Base-by-base conservation (phyloP, 1,140 invertebrate species). In the Hyposmocoma kahamanoa region DNA sequence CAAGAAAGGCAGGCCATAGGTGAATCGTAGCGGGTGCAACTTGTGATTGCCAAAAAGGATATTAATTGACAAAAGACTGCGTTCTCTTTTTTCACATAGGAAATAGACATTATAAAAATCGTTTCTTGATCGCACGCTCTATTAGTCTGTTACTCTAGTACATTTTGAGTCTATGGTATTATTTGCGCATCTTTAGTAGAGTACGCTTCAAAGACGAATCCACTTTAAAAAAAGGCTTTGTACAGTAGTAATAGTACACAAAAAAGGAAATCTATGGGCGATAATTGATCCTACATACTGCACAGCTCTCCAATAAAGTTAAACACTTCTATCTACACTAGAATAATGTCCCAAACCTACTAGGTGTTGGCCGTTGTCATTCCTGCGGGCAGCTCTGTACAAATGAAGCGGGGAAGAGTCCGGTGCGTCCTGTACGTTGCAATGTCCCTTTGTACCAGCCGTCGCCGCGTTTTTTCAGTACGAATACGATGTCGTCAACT, bases 401-500 rank as follows among this genome's bases (percentile, higher is more conserved):
- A 88, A 98, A 98, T 68, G 94, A 97, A 28, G 95, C 95, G 1
- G 97, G 97, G 85, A 98, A 98, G 1, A 98, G 88, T 4, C 97
- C 97, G 1, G 94, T 96, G 59, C 95, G 92, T 11, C 96, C 96
- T 1, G 95, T 97, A 38, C 95, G 89, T 65, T 96, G 92, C 58
- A 95, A 90, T 0, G 95, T 97, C 3, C 96, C 97, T 77, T 98
- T 98, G 74, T 94, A 97, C 96, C 96, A 98, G 10, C 97, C 97
- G 69, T 98, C 96, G 19, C 97, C 96, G 26, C 96, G 90, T 75
- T 97, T 97, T 60, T 95, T 95, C 68, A 95, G 94, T 2, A 98
- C 96, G 62, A 95, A 93, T 46, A 98, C 95, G 42, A 98, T 92
- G 70, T 98, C 97, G 18, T 96, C 95, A 13, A 97, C 90, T 55